Evolutionary conservation across 2,797 vertebrate species (phyloP).

Genomic region (Botia almorhae): DNA sequence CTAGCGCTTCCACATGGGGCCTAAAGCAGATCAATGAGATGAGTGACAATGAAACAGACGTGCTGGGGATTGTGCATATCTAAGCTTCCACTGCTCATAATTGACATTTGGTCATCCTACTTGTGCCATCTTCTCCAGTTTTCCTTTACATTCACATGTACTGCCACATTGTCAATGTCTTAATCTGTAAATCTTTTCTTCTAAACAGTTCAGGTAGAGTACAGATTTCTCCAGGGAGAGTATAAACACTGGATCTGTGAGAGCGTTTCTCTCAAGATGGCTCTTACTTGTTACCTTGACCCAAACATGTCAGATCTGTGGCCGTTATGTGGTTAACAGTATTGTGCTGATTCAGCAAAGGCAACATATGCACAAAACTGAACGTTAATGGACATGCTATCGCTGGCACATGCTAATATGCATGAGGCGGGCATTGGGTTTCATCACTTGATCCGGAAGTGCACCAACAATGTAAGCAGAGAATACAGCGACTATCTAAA

Average conservation of each 20-base stretch:
- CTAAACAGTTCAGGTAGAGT: constrained; percentile 13
- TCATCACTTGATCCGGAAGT: constrained; percentile 16
- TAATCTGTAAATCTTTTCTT: constrained; percentile 24
- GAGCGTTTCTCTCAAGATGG: neutral
- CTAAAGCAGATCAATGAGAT: constrained; percentile 44
- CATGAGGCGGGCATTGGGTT: constrained; percentile 4
- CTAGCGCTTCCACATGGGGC: constrained; percentile 5
- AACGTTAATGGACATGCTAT: neutral
- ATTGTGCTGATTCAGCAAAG: neutral
- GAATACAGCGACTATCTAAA: neutral
- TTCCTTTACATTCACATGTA: neutral
- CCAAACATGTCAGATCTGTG: neutral
- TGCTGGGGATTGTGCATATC: constrained; percentile 26
- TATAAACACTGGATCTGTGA: constrained; percentile 16
- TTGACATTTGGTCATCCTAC: neutral
- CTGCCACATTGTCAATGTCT: neutral
- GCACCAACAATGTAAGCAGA: neutral
- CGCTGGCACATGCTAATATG: neutral
- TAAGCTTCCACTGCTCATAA: constrained; percentile 9
- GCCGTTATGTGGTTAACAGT: neutral
- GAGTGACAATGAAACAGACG: constrained; percentile 20
- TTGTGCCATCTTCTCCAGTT: neutral
- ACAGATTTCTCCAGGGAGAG: neutral
- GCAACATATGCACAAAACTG: neutral
- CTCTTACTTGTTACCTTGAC: neutral